Evolutionary conservation across 1,140 invertebrate genomes (phyloP).

Genomic region (Belonocnema kinseyi): DNA sequence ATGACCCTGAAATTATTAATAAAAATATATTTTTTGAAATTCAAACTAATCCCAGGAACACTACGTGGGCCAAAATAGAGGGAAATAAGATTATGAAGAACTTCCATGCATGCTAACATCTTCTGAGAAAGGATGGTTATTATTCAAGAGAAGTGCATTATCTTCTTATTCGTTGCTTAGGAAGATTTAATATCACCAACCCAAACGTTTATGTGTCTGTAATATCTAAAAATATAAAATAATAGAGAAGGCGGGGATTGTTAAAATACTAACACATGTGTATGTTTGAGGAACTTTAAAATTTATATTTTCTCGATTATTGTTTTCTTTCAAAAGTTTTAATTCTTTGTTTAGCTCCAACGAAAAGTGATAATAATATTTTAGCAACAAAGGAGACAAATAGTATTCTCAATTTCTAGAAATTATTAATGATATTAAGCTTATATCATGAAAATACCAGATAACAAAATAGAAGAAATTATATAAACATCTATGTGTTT

Average conservation of each 20-base stretch:
- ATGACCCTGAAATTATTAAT: neutral
- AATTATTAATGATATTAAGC: too few relatives aligned
- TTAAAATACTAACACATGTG: too few relatives aligned
- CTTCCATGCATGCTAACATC: neutral
- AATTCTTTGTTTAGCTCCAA: too few relatives aligned
- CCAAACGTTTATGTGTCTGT: slow-evolving; percentile 11
- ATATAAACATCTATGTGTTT: too few relatives aligned
- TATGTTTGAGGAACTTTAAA: too few relatives aligned
- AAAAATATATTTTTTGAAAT: neutral
- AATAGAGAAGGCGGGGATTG: neutral
- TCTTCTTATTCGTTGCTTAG: slow-evolving; percentile 22
- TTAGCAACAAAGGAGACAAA: too few relatives aligned
- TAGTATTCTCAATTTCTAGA: too few relatives aligned
- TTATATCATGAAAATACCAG: too few relatives aligned
- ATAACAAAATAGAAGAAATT: too few relatives aligned
- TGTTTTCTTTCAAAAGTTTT: too few relatives aligned
- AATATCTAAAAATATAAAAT: neutral
- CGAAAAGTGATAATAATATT: too few relatives aligned
- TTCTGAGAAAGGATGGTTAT: slow-evolving; percentile 22
- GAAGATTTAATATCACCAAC: slow-evolving; percentile 16
- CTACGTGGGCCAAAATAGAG: slow-evolving; percentile 2
- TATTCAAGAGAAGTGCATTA: slow-evolving; percentile 31
- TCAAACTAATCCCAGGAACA: neutral
- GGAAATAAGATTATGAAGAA: slow-evolving; percentile 4
- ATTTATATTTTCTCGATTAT: too few relatives aligned